A percentile compares a stretch with the other conserved stretches of the same genome.
phyloP scores from a whole-genome alignment of 92 coral and sea anemone species.

The Anthopleura xanthogrammica region DNA sequence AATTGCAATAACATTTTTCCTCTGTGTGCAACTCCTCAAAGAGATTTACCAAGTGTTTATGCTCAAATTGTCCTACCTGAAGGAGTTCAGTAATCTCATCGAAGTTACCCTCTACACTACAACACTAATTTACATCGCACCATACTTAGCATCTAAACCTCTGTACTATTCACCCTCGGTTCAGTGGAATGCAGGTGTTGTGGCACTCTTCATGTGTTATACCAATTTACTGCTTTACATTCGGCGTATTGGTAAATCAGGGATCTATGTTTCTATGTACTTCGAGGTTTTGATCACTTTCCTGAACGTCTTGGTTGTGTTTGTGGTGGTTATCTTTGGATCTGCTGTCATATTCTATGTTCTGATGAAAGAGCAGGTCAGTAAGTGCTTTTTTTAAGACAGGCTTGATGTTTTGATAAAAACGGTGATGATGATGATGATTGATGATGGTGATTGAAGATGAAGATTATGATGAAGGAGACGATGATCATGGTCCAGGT shows the following conservation, averaged over 20 bases:
- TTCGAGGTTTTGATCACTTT: conserved; percentile 78
- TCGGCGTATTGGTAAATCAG: conserved; percentile 65
- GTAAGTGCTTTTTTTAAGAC: conserved; percentile 9
- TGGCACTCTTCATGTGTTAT: conserved; percentile 48
- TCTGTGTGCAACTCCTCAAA: conserved; percentile 26
- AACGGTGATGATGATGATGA: too few relatives aligned
- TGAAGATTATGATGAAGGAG: too few relatives aligned
- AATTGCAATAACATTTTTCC: conserved; percentile 34
- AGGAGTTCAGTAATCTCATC: conserved; percentile 56
- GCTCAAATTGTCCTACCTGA: conserved; percentile 50
- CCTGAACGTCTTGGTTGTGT: conserved; percentile 65
- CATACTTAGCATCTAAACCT: conserved; percentile 51
- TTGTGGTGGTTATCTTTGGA: conserved; percentile 60
- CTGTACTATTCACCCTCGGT: conserved; percentile 42
- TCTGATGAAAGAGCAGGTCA: conserved; percentile 78
- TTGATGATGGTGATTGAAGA: too few relatives aligned
- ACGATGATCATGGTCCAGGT: too few relatives aligned
- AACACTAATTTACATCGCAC: conserved; percentile 49
- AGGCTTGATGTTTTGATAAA: too few relatives aligned
- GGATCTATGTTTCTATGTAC: conserved; percentile 83
- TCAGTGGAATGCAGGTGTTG: conserved; percentile 48
- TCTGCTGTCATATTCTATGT: conserved; percentile 62
- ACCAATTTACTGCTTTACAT: conserved; percentile 51
- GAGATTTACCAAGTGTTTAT: conserved; percentile 64
- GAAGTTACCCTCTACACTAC: conserved; percentile 42